Conservation (phyloP, 1,140 invertebrate species). For the Hetaerina americana region DNA sequence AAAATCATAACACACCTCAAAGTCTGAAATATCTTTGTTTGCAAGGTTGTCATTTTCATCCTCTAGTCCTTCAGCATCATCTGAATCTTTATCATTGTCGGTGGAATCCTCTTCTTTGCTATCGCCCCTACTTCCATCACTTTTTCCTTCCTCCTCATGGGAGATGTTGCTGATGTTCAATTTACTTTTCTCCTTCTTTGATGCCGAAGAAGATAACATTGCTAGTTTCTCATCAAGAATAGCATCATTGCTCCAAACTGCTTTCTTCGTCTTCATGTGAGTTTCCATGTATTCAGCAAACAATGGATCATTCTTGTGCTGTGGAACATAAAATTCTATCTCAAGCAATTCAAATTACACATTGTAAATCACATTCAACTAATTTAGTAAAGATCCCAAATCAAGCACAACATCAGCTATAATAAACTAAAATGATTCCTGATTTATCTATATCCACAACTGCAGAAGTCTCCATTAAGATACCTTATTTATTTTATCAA, state of each 20-base stretch:
- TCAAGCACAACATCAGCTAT: slow-evolving; percentile 7
- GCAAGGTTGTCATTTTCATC: slow-evolving; percentile 37
- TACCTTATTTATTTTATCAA: slow-evolving; percentile 22
- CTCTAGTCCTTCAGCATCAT: slow-evolving; percentile 20
- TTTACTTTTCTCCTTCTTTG: slow-evolving; percentile 12
- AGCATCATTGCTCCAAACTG: slow-evolving; percentile 57
- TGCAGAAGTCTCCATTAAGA: too few species aligned
- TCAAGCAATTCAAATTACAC: too few species aligned
- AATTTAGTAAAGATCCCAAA: slow-evolving; percentile 1
- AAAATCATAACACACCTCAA: slow-evolving; percentile 39
- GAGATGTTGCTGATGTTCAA: slow-evolving; percentile 14
- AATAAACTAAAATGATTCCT: slow-evolving; percentile 7
- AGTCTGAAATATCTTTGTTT: slow-evolving; percentile 53
- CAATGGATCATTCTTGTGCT: slow-evolving; percentile 77
- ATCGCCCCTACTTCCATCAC: slow-evolving; percentile 21
- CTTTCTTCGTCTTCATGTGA: slow-evolving; percentile 46
- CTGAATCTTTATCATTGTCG: slow-evolving; percentile 19
- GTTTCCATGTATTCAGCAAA: slow-evolving; percentile 79
- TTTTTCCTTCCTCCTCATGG: slow-evolving; percentile 25
- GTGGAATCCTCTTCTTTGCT: slow-evolving; percentile 26
- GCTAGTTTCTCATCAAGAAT: slow-evolving; percentile 3
- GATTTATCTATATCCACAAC: too few species aligned
- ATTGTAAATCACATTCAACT: slow-evolving; percentile 21
- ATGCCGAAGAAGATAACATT: too few species aligned
- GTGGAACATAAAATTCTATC: too few species aligned